A percentile compares a stretch with the other conserved stretches of the same genome.
Evolutionary conservation across 2,888 invertebrate genomes (phyloP).

Genomic region (Drosophila multiciliata): DNA sequence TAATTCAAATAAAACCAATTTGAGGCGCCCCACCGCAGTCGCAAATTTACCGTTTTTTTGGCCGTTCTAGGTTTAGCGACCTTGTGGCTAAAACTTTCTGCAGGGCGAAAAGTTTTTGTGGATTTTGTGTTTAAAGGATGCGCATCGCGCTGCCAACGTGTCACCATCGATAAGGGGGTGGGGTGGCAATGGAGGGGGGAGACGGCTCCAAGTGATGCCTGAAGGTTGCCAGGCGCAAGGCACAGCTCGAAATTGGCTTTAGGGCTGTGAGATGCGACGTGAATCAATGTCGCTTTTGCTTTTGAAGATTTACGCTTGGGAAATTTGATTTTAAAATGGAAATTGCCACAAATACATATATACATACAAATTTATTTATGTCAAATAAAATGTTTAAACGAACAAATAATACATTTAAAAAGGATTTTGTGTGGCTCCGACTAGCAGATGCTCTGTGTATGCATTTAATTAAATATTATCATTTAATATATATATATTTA

Average conservation of each 20-base stretch:
- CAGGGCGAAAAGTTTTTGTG: slow-evolving; percentile 60
- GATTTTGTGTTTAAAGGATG: slow-evolving; percentile 42
- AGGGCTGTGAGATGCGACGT: slow-evolving; percentile 14
- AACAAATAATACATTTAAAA: background rate
- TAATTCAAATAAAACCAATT: slow-evolving; percentile 80
- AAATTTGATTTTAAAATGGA: slow-evolving; percentile 64
- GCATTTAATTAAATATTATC: no score
- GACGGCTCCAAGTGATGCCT: slow-evolving; percentile 24
- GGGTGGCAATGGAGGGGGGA: background rate
- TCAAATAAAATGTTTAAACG: background rate
- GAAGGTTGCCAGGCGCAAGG: slow-evolving; percentile 42
- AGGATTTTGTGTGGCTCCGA: background rate
- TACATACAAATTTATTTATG: slow-evolving; percentile 5
- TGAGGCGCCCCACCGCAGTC: slow-evolving; percentile 29
- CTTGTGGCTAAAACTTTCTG: slow-evolving; percentile 69
- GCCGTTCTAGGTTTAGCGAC: slow-evolving; percentile 58
- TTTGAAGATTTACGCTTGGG: slow-evolving; percentile 64
- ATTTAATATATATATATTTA: background rate
- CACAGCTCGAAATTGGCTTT: slow-evolving; percentile 59
- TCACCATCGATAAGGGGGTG: slow-evolving; percentile 41
- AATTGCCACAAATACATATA: slow-evolving; percentile 34
- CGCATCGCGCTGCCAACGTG: slow-evolving; percentile 46
- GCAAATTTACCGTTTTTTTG: slow-evolving; percentile 53
- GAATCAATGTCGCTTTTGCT: slow-evolving; percentile 61
- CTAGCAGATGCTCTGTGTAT: background rate